Evolutionary conservation across 1,140 invertebrate species (phyloP).

Genomic region (Conopomorpha cramerella): DNA sequence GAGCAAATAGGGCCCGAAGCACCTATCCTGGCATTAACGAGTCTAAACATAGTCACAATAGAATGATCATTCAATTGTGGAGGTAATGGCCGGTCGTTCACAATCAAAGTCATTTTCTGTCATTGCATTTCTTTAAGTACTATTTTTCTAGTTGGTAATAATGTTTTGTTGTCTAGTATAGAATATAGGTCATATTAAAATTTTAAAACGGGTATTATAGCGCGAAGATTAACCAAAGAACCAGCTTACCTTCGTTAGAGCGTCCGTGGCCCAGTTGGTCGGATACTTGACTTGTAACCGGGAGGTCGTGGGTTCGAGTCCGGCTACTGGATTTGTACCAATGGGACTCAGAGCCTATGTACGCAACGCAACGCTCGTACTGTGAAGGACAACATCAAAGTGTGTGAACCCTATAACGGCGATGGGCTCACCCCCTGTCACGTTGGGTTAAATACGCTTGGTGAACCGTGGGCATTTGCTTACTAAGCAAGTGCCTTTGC

Average conservation of each 20-base stretch:
- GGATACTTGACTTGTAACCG: too few relatives aligned
- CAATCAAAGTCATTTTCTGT: conserved; percentile 37
- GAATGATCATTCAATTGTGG: conserved; percentile 52
- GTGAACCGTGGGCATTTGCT: too few relatives aligned
- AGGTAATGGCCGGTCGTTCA: conserved; percentile 45
- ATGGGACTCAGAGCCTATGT: background rate
- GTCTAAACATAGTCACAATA: conserved; percentile 58
- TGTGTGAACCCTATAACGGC: too few relatives aligned
- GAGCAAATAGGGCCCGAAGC: conserved; percentile 27
- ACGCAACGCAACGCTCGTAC: too few relatives aligned
- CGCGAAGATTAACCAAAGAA: background rate
- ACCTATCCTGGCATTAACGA: conserved; percentile 48
- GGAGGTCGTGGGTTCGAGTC: too few relatives aligned
- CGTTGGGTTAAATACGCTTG: too few relatives aligned
- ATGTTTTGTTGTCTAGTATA: background rate
- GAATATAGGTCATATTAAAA: background rate
- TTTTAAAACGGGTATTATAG: background rate
- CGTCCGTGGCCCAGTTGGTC: too few relatives aligned
- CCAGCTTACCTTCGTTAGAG: background rate
- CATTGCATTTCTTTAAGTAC: conserved; percentile 54
- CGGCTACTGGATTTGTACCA: too few relatives aligned
- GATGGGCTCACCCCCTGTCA: too few relatives aligned
- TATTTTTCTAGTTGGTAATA: background rate
- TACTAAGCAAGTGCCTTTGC: too few relatives aligned
- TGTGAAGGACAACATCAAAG: too few relatives aligned